phyloP scores from a whole-genome alignment of 2,113 vertebrate genomes.

The Ailuropoda melanoleuca region DNA sequence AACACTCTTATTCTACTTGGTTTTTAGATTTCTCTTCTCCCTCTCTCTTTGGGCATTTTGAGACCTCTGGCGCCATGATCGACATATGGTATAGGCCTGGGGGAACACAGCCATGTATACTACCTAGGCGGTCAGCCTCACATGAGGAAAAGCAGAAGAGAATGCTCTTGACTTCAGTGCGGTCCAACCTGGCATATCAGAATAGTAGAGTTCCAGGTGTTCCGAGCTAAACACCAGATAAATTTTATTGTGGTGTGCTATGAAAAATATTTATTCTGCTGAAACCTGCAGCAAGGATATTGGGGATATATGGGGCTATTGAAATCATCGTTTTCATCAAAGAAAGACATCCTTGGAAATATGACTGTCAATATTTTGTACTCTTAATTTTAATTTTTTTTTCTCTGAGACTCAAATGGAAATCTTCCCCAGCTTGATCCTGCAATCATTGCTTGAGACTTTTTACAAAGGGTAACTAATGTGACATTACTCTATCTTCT shows the following conservation, averaged over 20 bases:
- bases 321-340: background rate
- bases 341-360: background rate
- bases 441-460: background rate
- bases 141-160: background rate
- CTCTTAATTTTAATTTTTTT: background rate
- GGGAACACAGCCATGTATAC: fast-evolving
- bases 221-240: background rate
- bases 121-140: fast-evolving
- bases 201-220: background rate
- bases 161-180: background rate
- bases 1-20: background rate
- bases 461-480: background rate
- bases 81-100: too few species aligned
- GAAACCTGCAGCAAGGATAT: background rate
- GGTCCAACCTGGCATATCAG: background rate
- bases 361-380: background rate
- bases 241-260: background rate
- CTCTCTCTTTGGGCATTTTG: background rate
- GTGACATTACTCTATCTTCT: background rate
- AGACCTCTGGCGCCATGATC: background rate
- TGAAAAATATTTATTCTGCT: background rate
- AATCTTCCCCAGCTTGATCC: background rate
- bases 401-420: background rate
- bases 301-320: background rate
- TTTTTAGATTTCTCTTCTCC: background rate